Percentiles rank a stretch among this genome's conserved stretches.
phyloP scores from a whole-genome alignment of 2,113 vertebrate species.

The Melierax canorus region DNA sequence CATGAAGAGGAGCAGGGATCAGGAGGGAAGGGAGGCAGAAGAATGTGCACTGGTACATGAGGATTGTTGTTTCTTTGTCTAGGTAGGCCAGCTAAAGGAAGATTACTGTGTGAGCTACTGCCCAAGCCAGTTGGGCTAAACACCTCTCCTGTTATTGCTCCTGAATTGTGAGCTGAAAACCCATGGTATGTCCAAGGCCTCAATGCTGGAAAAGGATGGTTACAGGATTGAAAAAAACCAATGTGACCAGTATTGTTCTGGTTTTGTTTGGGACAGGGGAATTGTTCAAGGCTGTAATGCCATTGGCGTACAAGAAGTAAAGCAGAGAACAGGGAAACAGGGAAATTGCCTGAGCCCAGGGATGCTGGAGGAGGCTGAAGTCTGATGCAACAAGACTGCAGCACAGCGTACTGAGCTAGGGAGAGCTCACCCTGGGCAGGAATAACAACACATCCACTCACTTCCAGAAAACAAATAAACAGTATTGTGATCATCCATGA shows the following conservation, averaged over 20 bases:
- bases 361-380: not conserved
- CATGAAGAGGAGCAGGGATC: not conserved
- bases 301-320: not conserved
- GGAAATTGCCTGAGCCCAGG: not conserved
- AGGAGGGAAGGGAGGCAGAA: not conserved
- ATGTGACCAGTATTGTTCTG: not conserved
- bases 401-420: not conserved
- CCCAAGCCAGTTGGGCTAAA: not conserved
- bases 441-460: not conserved
- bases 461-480: not conserved
- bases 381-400: not conserved
- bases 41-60: rapidly evolving
- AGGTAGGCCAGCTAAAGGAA: not conserved
- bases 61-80: not conserved
- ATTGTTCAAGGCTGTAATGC: rapidly evolving
- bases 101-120: not conserved
- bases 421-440: not conserved
- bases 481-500: not conserved
- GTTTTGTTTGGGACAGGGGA: not conserved
- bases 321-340: not conserved
- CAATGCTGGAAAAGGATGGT: not conserved
- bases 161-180: not conserved
- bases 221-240: not conserved
- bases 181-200: not conserved
- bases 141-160: not conserved